Base-by-base conservation (phyloP, 1,140 invertebrate genomes). In the Zaprionus davidi region DNA sequence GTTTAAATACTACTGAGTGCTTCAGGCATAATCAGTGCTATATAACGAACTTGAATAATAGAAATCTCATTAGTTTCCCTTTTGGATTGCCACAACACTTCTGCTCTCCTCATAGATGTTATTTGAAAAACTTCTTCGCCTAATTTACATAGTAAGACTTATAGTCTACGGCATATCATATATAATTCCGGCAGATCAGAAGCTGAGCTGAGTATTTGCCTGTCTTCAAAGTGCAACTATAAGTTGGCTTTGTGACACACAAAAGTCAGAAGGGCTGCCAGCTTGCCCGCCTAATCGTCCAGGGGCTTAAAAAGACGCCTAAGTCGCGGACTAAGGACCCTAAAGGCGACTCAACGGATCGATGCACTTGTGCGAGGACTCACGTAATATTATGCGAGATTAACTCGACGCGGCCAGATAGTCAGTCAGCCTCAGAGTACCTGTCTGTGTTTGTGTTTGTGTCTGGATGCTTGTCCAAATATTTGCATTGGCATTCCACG, bases 321-420 rank as follows among this genome's bases (percentile, higher is more conserved):
- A 63, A 74, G 58, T 63, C 71, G 51, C 36, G 58, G 57, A 62
- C 49, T 69, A 70, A 67, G 57, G 51, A 24, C 34, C 51, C 31
- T 59, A 17, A 12, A 49, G 57, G 36, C 53, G 51, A 31, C 36
- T 46, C 26, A 51, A 24, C 20, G 62, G 49, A 70, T 57, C 51
- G 36, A 12, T 46, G 67, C 66, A 70, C 72, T 75, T 77, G 70
- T 68, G 44, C 53, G 31, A n/a, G 53, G 76, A 66, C 74, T 78
- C 68, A 76, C 77, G 77, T 72, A 79, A 79, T 79, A 72, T 79
- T 79, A 76, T 71, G 77, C 38, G 64, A 68, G 77, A 76, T 79
- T 79, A 79, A 72, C 77, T 79, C 69, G 55, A 34, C 13, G 60
- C 31, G 36, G 76, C 28, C 59, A 64, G 5, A 28, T 63, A 81